Base-by-base conservation (phyloP, 2,113 vertebrate genomes). In the Opisthocomus hoazin region DNA sequence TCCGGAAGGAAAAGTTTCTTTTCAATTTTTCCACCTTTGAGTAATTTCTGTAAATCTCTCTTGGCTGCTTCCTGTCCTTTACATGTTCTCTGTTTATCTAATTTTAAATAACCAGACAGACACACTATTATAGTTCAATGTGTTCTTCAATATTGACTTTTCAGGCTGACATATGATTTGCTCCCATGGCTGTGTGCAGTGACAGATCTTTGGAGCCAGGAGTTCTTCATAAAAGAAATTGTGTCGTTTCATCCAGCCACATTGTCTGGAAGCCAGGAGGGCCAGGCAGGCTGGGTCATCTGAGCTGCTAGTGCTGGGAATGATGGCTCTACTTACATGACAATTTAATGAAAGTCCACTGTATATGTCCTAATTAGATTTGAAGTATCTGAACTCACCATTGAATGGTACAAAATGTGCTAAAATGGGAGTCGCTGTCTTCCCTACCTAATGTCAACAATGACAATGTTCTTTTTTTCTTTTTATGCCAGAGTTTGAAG, bases 91-190 rank as follows among this genome's bases (percentile, higher is more conserved):
- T 77, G n/a, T 66, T 88, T 37, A 80, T 83, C 46, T 95, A 30
- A 91, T 93, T 96, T 93, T 76, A 93, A 95, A 90, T 56, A 90
- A 86, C n/a, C n/a, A 57, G 39, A 69, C 63, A 91, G 85, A 85
- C 41, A 65, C 7, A 15, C 66, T 81, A 46, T 54, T 96, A 50
- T 4, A 83, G 71, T 92, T 97, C 63, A 73, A 91, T 94, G 87
- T 94, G 43, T 88, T 90, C 79, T 57, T 86, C 71, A 78, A 23
- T 90, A 91, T 80, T 90, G 89, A 89, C 80, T 83, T 93, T 93
- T 93, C 26, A 58, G 37, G 32, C 77, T 93, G 87, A 65, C 77
- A 65, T 73, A 77, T 13, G 65, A 85, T 94, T 80, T 90, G 45
- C 22, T 96, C 45, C 74, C 17, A 21, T 91, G 66, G 71, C 87